Evolutionary conservation across 2,797 vertebrate species (phyloP).

Genomic region (Capromys pilorides): DNA sequence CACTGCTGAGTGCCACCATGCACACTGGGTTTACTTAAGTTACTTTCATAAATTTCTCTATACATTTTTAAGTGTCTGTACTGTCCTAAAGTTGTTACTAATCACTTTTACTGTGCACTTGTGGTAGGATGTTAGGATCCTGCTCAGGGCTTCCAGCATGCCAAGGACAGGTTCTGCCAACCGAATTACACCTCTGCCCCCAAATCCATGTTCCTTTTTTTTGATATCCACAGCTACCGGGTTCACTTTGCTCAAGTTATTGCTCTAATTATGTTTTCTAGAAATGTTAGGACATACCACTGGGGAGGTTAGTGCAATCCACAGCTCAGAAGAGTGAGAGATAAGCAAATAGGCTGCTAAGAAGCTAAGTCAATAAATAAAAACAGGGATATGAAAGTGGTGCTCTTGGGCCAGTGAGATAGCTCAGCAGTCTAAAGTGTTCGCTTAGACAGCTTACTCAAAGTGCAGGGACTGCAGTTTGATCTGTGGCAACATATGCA

Average conservation of each 20-base stretch:
- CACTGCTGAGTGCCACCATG: neutral
- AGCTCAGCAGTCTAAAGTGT: too few species aligned
- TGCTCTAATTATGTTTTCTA: neutral
- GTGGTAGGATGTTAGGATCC: neutral
- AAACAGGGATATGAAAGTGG: neutral
- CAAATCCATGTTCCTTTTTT: neutral
- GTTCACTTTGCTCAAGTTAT: neutral
- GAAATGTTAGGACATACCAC: neutral
- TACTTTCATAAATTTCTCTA: neutral
- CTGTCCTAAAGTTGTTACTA: neutral
- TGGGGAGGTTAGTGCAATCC: neutral
- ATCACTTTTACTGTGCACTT: neutral
- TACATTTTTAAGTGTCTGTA: neutral
- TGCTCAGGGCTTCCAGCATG: too few species aligned
- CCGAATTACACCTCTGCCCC: too few species aligned
- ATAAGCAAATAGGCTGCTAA: neutral
- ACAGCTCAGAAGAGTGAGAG: neutral
- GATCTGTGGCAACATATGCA: too few species aligned
- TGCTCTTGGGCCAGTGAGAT: neutral
- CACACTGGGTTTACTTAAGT: neutral
- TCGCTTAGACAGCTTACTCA: too few species aligned
- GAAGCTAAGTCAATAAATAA: neutral
- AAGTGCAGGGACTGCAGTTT: too few species aligned
- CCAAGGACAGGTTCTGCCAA: neutral
- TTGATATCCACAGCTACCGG: neutral